Evolutionary conservation across 1,140 invertebrate genomes (phyloP).

Genomic region (Diachasma alloeum): DNA sequence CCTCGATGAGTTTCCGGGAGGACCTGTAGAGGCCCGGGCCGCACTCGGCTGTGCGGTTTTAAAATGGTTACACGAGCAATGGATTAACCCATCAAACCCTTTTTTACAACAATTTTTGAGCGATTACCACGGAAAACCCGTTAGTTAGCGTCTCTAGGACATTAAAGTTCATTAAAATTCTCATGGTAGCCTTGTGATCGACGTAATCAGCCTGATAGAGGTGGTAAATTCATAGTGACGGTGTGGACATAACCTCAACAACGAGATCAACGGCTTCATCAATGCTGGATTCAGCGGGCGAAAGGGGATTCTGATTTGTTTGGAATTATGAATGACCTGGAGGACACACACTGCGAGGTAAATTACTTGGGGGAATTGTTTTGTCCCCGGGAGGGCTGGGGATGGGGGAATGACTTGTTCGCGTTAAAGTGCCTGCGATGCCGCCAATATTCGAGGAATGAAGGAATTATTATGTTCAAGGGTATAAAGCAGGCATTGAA

Average conservation of each 20-base stretch:
- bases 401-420: not conserved
- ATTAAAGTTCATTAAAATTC: not conserved
- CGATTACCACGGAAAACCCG: not conserved
- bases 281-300: not conserved
- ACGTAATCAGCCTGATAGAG: not conserved
- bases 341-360: conserved; percentile 53
- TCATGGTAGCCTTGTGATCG: not conserved
- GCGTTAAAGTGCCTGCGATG: not conserved
- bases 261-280: not conserved
- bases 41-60: not conserved
- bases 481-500: too few species aligned
- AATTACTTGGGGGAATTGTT: not conserved
- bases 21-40: not conserved
- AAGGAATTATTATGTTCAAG: too few species aligned
- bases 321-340: conserved; percentile 51
- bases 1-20: too few species aligned
- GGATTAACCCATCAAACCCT: not conserved
- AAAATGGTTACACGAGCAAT: not conserved
- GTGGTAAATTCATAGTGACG: not conserved
- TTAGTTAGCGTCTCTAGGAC: not conserved
- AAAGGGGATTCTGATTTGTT: not conserved
- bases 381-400: too few species aligned
- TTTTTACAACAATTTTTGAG: not conserved
- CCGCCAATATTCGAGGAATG: not conserved
- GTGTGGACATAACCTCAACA: not conserved